Evolutionary conservation across 2,113 vertebrate genomes (phyloP), one percentile per base, ranked within the genome.

Genomic region (Steatornis caripensis): DNA sequence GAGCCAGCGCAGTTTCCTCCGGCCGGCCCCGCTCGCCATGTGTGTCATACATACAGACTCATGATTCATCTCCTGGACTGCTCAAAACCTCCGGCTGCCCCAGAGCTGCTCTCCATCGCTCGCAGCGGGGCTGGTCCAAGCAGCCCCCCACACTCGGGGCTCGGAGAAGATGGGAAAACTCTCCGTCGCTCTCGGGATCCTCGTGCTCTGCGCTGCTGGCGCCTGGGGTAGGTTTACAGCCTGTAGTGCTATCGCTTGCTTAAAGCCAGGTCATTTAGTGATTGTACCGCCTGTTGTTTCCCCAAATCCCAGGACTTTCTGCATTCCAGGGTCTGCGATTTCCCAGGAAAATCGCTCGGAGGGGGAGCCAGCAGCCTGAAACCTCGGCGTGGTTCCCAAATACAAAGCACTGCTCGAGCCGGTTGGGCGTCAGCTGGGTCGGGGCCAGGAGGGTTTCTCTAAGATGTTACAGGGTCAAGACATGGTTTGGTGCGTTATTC

Each of bases 1-100:
- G 48, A 91, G 45, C 34, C 91, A 72, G 89, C 83, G 51, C 62
- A 16, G 95, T 68, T 97, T 96, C 94, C 97, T 90, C 84, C 22
- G 24, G 53, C 89, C 65, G 7, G 80, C 87, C 71, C 48, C 29
- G 9, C 68, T 88, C 60, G 5, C 77, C 43, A 0, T n/a, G 64
- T 43, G 71, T 95, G 81, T 95, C 90, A 87, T 20, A 70, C 83
- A 84, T 60, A 82, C 92, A 48, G 69, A 60, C 95, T 71, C 49
- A 60, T 97, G 95, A 97, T 81, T 94, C 94, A 94, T 55, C 94
- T 60, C 37, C 54, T 36, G 62, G 12, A 39, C 71, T 7, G 46
- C 80, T 92, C 72, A 69, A 82, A 93, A n/a, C 22, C 89, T 53
- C 49, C 23, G 3, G 65, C 79, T 2, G 7, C 12, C 58, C 15